Evolutionary conservation across 2,113 vertebrate species (phyloP).

Genomic region (Paraplagusia blochii): DNA sequence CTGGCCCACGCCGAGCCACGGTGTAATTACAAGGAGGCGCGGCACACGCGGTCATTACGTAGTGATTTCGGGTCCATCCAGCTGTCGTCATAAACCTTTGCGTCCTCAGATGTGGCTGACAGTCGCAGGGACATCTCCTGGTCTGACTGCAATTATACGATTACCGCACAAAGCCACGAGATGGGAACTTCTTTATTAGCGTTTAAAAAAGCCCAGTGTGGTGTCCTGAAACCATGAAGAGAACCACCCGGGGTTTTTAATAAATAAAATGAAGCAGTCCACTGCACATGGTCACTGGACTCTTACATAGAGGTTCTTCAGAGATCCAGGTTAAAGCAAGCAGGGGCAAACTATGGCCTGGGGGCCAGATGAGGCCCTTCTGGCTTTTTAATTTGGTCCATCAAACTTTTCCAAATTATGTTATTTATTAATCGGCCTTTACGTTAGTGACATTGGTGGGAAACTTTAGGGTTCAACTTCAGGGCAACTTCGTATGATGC

Average conservation of each 20-base stretch:
- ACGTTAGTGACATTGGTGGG: too few relatives aligned
- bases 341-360: too few relatives aligned
- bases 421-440: too few relatives aligned
- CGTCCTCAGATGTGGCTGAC: slow-evolving; percentile 60
- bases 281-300: slow-evolving; percentile 29
- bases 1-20: slow-evolving; percentile 24
- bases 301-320: too few relatives aligned
- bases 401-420: too few relatives aligned
- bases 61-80: slow-evolving; percentile 18
- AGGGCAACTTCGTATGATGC: too few relatives aligned
- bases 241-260: slow-evolving; percentile 46
- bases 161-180: slow-evolving; percentile 48
- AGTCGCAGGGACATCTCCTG: slow-evolving; percentile 47
- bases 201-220: slow-evolving; percentile 49
- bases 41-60: slow-evolving; percentile 41
- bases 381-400: too few relatives aligned
- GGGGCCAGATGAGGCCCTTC: too few relatives aligned
- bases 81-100: slow-evolving; percentile 41
- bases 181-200: slow-evolving; percentile 58
- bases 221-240: slow-evolving; percentile 31
- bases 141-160: slow-evolving; percentile 52
- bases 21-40: slow-evolving; percentile 55
- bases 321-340: too few relatives aligned
- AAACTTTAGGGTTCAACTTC: too few relatives aligned
- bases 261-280: slow-evolving; percentile 38